Percentiles rank a stretch among this genome's conserved stretches.
Evolutionary conservation across 2,113 vertebrate species (phyloP).

Genomic region (Noturus placidus): DNA sequence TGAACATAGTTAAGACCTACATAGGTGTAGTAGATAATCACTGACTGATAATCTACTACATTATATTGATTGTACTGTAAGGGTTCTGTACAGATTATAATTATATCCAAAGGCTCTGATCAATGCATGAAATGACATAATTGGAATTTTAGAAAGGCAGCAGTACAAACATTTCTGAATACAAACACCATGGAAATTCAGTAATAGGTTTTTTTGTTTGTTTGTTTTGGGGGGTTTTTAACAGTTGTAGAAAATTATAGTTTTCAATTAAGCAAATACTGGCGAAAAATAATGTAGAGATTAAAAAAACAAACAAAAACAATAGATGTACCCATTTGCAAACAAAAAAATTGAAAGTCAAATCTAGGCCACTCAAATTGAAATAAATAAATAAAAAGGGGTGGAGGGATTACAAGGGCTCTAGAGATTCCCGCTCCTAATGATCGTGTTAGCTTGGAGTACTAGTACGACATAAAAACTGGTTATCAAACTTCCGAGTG

Average conservation of each 20-base stretch:
- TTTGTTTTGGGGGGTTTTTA: not conserved
- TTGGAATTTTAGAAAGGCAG: not conserved
- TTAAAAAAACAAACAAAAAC: not conserved
- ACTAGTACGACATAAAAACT: not conserved
- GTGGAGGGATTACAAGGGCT: not conserved
- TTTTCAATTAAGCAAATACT: not conserved
- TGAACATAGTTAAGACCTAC: not conserved
- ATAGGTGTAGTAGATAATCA: not conserved
- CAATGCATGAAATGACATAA: not conserved
- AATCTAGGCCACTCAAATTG: not conserved
- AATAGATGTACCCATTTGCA: not conserved
- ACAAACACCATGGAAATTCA: not conserved
- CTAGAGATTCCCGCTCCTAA: not conserved
- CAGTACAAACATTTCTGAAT: not conserved
- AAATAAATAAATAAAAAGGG: not conserved
- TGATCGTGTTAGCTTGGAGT: not conserved
- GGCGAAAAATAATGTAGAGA: not conserved
- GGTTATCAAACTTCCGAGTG: not conserved
- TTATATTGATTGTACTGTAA: not conserved
- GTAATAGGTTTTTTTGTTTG: not conserved
- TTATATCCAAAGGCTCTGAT: not conserved
- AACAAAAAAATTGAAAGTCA: not conserved
- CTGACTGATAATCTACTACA: not conserved
- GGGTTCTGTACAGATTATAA: not conserved
- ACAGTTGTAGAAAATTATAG: not conserved